A percentile compares a stretch with the other conserved stretches of the same genome.
phyloP scores from a whole-genome alignment of 2,797 vertebrate genomes.

The Cetoscarus ocellatus region DNA sequence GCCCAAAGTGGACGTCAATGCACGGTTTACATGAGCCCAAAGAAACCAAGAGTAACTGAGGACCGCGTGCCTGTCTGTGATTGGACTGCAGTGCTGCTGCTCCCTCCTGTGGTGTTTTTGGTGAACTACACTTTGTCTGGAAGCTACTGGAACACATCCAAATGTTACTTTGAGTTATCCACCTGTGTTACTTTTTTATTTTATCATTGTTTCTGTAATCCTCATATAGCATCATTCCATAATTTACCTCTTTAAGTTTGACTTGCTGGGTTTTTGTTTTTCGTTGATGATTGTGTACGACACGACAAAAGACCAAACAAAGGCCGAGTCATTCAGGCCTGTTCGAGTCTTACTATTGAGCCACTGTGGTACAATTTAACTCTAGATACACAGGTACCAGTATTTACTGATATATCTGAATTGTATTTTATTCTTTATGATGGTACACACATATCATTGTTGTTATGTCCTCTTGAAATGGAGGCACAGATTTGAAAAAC shows the following conservation, averaged over 20 bases:
- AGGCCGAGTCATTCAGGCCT: slow-evolving; percentile 21
- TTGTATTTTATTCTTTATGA: slow-evolving; percentile 14
- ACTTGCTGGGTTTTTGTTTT: slow-evolving; percentile 17
- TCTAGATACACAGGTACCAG: slow-evolving; percentile 42
- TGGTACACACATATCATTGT: neutral
- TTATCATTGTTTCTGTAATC: slow-evolving; percentile 45
- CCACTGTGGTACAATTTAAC: slow-evolving; percentile 50
- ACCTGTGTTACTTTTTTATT: slow-evolving; percentile 32
- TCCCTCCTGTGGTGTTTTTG: slow-evolving; percentile 45
- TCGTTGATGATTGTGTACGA: slow-evolving; percentile 24
- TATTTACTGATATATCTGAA: slow-evolving; percentile 38
- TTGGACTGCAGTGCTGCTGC: slow-evolving; percentile 24
- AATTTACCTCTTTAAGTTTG: slow-evolving; percentile 55
- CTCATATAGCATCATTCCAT: slow-evolving; percentile 65
- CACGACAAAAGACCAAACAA: slow-evolving; percentile 57
- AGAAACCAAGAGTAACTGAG: neutral
- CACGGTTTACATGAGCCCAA: too few relatives aligned
- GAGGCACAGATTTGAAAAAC: neutral
- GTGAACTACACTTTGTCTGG: slow-evolving; percentile 41
- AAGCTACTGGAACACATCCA: slow-evolving; percentile 39
- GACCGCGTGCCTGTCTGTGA: slow-evolving; percentile 27
- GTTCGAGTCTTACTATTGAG: slow-evolving; percentile 59
- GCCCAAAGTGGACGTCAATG: too few relatives aligned
- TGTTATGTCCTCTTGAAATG: slow-evolving; percentile 1
- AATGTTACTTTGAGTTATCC: slow-evolving; percentile 30